Evolutionary conservation across 2,797 vertebrate species (phyloP).

Genomic region (Eptatretus atami): DNA sequence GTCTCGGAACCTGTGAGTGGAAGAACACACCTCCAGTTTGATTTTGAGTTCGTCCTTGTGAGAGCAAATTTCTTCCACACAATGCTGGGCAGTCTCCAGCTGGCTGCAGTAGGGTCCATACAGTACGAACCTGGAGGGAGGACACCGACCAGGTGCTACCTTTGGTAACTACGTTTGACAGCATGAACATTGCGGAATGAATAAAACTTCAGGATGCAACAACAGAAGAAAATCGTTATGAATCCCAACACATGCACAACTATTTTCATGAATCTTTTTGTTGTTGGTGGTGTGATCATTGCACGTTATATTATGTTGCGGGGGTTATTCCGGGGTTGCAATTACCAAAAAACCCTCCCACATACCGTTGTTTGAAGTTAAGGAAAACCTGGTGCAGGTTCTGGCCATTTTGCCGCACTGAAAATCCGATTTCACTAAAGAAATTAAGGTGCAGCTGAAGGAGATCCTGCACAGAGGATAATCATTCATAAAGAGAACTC

Average conservation of each 20-base stretch:
- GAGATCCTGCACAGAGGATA: slow-evolving; percentile 22
- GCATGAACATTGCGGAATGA: too few relatives aligned
- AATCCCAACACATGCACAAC: too few relatives aligned
- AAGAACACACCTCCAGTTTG: slow-evolving; percentile 36
- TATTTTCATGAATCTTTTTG: too few relatives aligned
- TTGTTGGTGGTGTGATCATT: too few relatives aligned
- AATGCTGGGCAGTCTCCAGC: slow-evolving; percentile 40
- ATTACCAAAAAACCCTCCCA: not conserved
- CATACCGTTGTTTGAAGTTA: slow-evolving; percentile 44
- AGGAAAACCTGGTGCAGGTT: slow-evolving; percentile 43
- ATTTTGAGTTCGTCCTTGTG: slow-evolving; percentile 33
- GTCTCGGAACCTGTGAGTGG: too few relatives aligned
- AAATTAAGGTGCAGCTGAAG: slow-evolving; percentile 23
- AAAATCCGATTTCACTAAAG: slow-evolving; percentile 25
- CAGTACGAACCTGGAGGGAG: slow-evolving; percentile 24
- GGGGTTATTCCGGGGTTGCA: too few relatives aligned
- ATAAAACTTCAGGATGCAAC: too few relatives aligned
- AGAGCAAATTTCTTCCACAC: slow-evolving; percentile 27
- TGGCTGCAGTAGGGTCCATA: slow-evolving; percentile 66
- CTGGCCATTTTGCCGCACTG: slow-evolving; percentile 16
- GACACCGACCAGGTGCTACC: too few relatives aligned
- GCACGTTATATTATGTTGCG: too few relatives aligned
- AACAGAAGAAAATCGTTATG: too few relatives aligned
- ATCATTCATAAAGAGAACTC: not conserved
- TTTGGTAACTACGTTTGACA: too few relatives aligned